Base-by-base conservation (phyloP, 2,888 invertebrate genomes). In the Phorcus lineatus region DNA sequence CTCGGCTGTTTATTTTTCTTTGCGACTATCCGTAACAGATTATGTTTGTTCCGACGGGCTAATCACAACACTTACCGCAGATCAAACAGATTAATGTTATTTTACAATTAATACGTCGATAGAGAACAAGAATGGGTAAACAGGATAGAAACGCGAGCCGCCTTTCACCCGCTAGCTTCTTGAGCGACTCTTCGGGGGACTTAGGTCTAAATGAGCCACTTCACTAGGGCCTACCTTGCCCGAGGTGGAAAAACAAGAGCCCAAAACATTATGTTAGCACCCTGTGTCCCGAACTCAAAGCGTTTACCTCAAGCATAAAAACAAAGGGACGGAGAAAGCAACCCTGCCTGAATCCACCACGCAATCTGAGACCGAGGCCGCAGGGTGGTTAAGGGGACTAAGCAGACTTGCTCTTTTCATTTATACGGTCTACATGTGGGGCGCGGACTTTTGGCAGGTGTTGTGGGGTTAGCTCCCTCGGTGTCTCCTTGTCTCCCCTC, bases 51-150 rank as follows among this genome's bases (percentile, higher is more conserved):
- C 70, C 70, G 24, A 31, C 70, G 40, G 70, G 11, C 70, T 70
- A 70, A 70, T 70, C 70, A 70, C 70, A 70, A 70, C 70, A 70
- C 70, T 70, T 70, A 70, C 36, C 70, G 24, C 70, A 70, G 70
- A 70, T 70, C 70, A 70, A 70, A 70, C 70, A 70, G 70, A 70
- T 70, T 70, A 70, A 70, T 70, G 70, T 70, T 70, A 70, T 70
- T 70, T 70, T 70, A 70, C 70, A 70, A 70, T 70, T 70, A 70
- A 70, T 70, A 70, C 70, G 70, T 70, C 70, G 70, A 70, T 36
- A 19, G 70, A 16, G 19, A 70, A 70, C 36, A 70, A 70, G 28
- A 36, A 36, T 17, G 28, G 40, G 36, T 36, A 31, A 70, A 70
- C 70, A 70, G 70, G 36, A 70, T 19, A 36, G 70, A 17, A 70